These are phyloP conservation scores for Heliconius cydno DNA, from an alignment of 2,888 invertebrate species.

Conservation along the genomic window DNA sequence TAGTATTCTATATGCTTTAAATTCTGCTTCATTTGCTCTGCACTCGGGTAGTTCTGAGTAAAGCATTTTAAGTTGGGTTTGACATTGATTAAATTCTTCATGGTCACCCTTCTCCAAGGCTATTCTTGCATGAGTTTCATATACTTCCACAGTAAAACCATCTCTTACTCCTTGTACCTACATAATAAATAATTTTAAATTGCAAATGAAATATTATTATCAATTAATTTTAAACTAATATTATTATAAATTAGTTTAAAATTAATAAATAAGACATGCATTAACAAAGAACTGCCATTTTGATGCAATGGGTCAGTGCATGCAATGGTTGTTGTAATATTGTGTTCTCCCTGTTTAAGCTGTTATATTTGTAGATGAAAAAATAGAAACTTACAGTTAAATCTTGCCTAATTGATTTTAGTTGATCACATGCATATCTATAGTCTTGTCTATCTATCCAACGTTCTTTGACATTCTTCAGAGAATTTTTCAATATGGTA, in stretches of 20 bases:
- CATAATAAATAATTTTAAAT: conserved; percentile 49
- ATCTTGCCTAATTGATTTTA: conserved; percentile 99
- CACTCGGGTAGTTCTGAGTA: conserved; percentile 90
- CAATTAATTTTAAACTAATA: no score
- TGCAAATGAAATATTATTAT: neutral
- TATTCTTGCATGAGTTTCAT: conserved; percentile 99
- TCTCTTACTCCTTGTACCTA: conserved; percentile 98
- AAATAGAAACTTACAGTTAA: conserved; percentile 89
- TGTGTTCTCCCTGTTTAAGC: no score
- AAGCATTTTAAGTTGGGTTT: conserved; percentile 97
- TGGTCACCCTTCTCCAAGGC: conserved; percentile 99
- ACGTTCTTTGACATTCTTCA: conserved; percentile 94
- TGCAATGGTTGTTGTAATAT: no score
- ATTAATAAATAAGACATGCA: no score
- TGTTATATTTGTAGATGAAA: neutral
- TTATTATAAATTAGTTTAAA: no score
- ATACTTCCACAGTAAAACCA: conserved; percentile 97
- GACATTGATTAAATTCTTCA: conserved; percentile 99
- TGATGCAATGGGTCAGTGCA: no score
- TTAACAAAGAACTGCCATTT: no score
- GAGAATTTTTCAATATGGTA: conserved; percentile 91
- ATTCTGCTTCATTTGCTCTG: conserved; percentile 92
- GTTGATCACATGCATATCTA: conserved; percentile 98
- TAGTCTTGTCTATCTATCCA: conserved; percentile 97
- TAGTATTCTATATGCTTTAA: conserved; percentile 97